Conservation (phyloP, 2,797 vertebrate species). For the Denticeps clupeoides region DNA sequence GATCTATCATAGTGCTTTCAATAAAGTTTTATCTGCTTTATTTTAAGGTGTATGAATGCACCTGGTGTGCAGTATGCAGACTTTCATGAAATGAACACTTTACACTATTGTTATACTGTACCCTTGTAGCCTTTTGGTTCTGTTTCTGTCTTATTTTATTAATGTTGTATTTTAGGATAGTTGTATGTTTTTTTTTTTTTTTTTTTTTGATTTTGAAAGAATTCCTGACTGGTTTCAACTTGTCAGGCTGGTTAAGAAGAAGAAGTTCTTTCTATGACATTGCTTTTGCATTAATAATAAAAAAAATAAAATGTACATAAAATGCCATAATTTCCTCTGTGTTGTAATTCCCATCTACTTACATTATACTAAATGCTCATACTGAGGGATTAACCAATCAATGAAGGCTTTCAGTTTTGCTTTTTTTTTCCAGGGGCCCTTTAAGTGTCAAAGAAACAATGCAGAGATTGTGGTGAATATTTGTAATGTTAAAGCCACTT, state of each 20-base stretch:
- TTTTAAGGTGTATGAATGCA: conserved; percentile 57
- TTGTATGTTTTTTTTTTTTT: conserved; percentile 8
- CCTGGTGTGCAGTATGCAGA: conserved; percentile 56
- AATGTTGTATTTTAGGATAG: conserved; percentile 22
- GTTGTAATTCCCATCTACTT: conserved; percentile 6
- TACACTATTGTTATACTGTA: conserved; percentile 27
- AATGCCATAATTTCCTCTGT: conserved; percentile 15
- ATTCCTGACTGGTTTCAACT: conserved; percentile 28
- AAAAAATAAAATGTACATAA: conserved; percentile 37
- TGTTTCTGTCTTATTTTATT: conserved; percentile 20
- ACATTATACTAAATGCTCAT: neutral
- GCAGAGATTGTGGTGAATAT: too few relatives aligned
- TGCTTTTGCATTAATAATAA: conserved; percentile 31
- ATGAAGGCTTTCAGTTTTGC: too few relatives aligned
- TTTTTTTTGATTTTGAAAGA: conserved; percentile 31
- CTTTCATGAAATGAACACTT: conserved; percentile 15
- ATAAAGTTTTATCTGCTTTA: conserved; percentile 34
- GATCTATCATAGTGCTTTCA: conserved; percentile 42
- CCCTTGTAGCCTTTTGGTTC: conserved; percentile 25
- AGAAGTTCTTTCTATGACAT: conserved; percentile 31
- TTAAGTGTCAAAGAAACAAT: too few relatives aligned
- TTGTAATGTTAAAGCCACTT: too few relatives aligned
- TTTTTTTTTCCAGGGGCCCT: too few relatives aligned
- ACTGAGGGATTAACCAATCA: too few relatives aligned
- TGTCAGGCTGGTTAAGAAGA: conserved; percentile 40